Evolutionary conservation across 2,888 invertebrate species (phyloP), one percentile per base, ranked within the genome.

Genomic region (Sesia bembeciformis): DNA sequence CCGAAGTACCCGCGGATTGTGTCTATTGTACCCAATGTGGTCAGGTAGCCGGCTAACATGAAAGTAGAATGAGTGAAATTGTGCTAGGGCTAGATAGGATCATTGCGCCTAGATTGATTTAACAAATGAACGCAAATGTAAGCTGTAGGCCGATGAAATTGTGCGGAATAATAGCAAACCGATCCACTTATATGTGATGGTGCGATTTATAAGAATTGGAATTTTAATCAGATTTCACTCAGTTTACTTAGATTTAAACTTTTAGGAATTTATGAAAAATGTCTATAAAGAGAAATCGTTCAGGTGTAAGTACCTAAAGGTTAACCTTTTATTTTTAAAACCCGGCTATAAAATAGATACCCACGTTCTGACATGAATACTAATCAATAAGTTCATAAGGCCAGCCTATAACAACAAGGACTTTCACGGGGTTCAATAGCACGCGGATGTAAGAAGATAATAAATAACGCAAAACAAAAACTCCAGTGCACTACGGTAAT

Each of bases 401-500:
- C 67, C 65, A 65, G 58, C 62, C 59, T 55, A 70, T 69, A 74
- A 75, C 71, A 74, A 71, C 61, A 72, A 80, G 76, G 79, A 82
- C 81, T 81, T 80, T 84, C 81, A 77, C 81, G 71, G 68, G 62
- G 70, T 70, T 69, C 67, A 73, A 68, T 70, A 70, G 72, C 65
- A 77, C 66, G 67, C 74, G 77, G 73, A 75, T 72, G 70, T 67
- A 67, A 65, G 74, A 75, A 76, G 76, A 77, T 52, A 52, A 54
- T 76, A 74, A 74, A 78, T 74, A 76, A 71, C 67, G 70, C 63
- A 70, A 78, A 75, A 78, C 70, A 80, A 80, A 79, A 78, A 76
- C 70, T 70, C 67, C 67, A 79, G 71, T 77, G 71, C 73, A 74
- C 63, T 73, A 70, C 59, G 70, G 76, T 83, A 81, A 84, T 86